Percentiles rank a stretch among this genome's conserved stretches.
These are phyloP conservation scores for Parambassis ranga DNA, from an alignment of 2,797 vertebrate genomes.

Conservation along the genomic window DNA sequence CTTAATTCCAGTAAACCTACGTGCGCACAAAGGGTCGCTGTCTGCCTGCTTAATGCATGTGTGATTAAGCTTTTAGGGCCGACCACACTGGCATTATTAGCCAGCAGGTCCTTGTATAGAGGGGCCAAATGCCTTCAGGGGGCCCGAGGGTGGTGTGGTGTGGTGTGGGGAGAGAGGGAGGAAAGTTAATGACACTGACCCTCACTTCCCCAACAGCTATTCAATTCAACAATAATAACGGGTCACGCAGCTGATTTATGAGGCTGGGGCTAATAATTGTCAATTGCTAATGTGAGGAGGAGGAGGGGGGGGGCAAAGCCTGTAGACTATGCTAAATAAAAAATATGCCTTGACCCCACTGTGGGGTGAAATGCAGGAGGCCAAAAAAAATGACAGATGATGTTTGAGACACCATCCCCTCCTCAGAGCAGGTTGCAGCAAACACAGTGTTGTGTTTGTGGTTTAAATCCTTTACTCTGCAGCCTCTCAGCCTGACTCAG, in stretches of 20 bases:
- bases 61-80: constrained; percentile 89
- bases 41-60: constrained; percentile 90
- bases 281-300: constrained; percentile 85
- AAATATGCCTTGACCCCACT: constrained; percentile 78
- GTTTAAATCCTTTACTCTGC: not conserved
- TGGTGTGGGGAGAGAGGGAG: constrained; percentile 26
- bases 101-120: constrained; percentile 94
- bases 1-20: constrained; percentile 97
- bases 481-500: not conserved
- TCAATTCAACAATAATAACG: constrained; percentile 97
- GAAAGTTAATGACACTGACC: constrained; percentile 99
- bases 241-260: constrained; percentile 97
- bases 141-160: constrained; percentile 79
- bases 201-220: constrained; percentile 94
- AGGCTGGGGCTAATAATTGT: constrained; percentile 93
- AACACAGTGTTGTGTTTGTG: not conserved
- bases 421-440: constrained; percentile 14
- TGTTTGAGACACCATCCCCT: constrained; percentile 5
- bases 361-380: constrained; percentile 57
- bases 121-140: constrained; percentile 86
- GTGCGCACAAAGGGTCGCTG: constrained; percentile 94
- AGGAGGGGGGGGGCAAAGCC: constrained; percentile 70
- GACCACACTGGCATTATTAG: constrained; percentile 89
- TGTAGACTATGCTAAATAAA: constrained; percentile 75
- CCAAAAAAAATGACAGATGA: constrained; percentile 57